Evolutionary conservation across 2,113 vertebrate genomes (phyloP).

Genomic region (Eleginops maclovinus): DNA sequence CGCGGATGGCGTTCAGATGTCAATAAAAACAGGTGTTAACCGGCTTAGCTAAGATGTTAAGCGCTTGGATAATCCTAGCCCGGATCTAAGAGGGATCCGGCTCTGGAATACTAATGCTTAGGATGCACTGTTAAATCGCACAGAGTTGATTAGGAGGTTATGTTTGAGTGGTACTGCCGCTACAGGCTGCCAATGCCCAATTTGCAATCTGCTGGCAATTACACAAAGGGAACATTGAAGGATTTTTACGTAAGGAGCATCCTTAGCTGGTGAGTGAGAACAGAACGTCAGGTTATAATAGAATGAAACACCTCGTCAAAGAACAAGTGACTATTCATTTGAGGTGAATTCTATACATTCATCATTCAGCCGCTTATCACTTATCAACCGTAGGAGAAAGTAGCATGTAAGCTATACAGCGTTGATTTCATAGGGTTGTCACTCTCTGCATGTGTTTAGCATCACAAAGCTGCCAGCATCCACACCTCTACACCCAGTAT

Average conservation of each 20-base stretch:
- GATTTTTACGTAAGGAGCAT: constrained; percentile 16
- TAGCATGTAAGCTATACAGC: not conserved
- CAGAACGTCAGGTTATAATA: not conserved
- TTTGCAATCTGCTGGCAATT: constrained; percentile 49
- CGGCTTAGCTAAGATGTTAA: constrained; percentile 84
- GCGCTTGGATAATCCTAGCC: constrained; percentile 81
- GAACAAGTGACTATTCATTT: not conserved
- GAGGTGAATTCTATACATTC: constrained; percentile 3
- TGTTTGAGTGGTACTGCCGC: constrained; percentile 42
- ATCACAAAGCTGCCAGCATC: not conserved
- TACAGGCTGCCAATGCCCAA: constrained; percentile 44
- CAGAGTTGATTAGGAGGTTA: constrained; percentile 63
- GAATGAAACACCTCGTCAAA: not conserved
- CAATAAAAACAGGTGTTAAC: constrained; percentile 88
- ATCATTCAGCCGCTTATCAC: constrained; percentile 1
- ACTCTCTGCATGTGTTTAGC: not conserved
- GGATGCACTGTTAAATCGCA: constrained; percentile 66
- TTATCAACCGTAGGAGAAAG: not conserved
- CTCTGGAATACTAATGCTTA: constrained; percentile 80
- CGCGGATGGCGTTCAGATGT: constrained; percentile 73
- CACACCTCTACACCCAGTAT: not conserved
- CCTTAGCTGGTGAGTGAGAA: not conserved
- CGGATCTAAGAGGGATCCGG: constrained; percentile 70
- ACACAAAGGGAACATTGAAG: constrained; percentile 3
- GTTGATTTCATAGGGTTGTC: not conserved